phyloP scores from a whole-genome alignment of 1,140 invertebrate genomes.

The Brachionus paranguensis region DNA sequence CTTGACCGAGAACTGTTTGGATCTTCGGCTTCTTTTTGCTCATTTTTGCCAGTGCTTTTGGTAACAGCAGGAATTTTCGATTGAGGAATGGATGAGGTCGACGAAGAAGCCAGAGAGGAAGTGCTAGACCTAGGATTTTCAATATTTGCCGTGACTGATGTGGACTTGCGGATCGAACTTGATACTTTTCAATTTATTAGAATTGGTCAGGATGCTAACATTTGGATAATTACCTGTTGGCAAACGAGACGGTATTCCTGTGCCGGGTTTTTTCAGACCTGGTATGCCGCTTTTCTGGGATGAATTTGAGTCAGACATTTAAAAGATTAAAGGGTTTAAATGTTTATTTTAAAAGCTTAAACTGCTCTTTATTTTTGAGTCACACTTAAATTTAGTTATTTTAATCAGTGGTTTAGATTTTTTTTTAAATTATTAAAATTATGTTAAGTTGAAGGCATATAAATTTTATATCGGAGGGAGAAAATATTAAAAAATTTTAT shows the following conservation, averaged over 20 bases:
- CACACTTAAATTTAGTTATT: conserved; percentile 5
- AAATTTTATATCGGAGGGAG: background rate
- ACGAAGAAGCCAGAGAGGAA: background rate
- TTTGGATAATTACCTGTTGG: background rate
- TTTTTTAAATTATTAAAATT: background rate
- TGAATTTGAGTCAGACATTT: background rate
- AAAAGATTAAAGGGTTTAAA: background rate
- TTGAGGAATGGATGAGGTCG: background rate
- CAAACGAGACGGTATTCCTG: background rate
- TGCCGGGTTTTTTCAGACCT: background rate
- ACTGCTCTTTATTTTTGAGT: background rate
- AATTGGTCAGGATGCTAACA: background rate
- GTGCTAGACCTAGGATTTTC: background rate
- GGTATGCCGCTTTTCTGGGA: background rate
- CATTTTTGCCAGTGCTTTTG: background rate
- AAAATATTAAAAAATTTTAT: background rate
- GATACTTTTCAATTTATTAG: background rate
- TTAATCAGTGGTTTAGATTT: background rate
- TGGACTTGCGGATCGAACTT: background rate
- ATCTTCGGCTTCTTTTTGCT: background rate
- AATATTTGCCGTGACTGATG: background rate
- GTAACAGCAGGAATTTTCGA: background rate
- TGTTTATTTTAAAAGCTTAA: conserved; percentile 3
- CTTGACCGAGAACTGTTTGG: background rate
- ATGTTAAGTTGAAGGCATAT: background rate